Conservation (phyloP, 1,140 invertebrate genomes). For the Neodiprion fabricii region DNA sequence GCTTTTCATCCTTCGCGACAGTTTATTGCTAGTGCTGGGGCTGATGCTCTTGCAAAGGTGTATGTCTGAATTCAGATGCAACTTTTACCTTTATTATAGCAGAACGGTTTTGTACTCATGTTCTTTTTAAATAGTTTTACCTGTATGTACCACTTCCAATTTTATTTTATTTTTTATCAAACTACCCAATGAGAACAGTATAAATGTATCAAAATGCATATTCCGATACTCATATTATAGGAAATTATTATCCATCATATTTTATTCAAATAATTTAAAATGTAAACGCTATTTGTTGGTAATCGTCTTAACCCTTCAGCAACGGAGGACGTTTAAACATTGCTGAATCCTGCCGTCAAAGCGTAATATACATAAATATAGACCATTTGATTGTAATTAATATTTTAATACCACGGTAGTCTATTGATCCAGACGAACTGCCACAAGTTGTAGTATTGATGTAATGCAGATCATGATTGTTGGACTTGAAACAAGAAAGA, state of each 20-base stretch:
- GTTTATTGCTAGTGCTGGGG: conserved; percentile 98
- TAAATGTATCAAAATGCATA: conserved; percentile 25
- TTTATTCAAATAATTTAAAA: conserved; percentile 28
- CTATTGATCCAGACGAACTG: too few relatives aligned
- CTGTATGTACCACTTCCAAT: conserved; percentile 52
- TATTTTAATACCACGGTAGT: too few relatives aligned
- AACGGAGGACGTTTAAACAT: not conserved
- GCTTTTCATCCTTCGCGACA: conserved; percentile 98
- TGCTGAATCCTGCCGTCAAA: not conserved
- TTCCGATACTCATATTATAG: conserved; percentile 34
- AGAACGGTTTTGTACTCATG: conserved; percentile 55
- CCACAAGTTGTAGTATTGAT: too few relatives aligned
- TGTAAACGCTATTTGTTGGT: conserved; percentile 37
- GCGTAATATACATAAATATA: conserved; percentile 1
- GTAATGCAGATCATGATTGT: too few relatives aligned
- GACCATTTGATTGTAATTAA: not conserved
- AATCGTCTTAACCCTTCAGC: conserved; percentile 4
- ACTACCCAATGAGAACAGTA: conserved; percentile 22
- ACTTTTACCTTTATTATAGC: conserved; percentile 28
- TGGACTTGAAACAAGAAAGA: too few relatives aligned
- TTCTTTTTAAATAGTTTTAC: conserved; percentile 54
- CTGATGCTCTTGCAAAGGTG: conserved; percentile 98
- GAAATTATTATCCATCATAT: conserved; percentile 25
- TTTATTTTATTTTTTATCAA: conserved; percentile 26
- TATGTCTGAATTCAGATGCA: conserved; percentile 72